A percentile compares a stretch with the other conserved stretches of the same genome.
Conservation (phyloP, 2,113 vertebrate genomes). For the Hippocampus barbouri region DNA sequence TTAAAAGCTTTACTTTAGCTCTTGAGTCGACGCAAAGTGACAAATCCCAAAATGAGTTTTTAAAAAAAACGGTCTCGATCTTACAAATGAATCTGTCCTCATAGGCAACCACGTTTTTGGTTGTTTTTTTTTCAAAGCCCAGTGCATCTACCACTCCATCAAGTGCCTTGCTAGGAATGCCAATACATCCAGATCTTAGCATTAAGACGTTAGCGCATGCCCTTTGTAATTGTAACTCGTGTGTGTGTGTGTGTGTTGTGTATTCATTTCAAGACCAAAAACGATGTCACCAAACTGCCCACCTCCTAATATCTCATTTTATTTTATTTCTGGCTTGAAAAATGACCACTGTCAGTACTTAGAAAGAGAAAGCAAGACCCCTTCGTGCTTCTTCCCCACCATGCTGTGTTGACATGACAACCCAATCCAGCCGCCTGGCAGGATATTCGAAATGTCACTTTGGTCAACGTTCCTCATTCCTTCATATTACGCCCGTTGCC, state of each 20-base stretch:
- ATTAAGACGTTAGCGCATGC: too few relatives aligned
- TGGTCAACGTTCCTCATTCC: slow-evolving; percentile 32
- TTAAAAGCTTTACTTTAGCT: slow-evolving; percentile 44
- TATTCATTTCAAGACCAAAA: neutral
- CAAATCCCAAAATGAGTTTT: slow-evolving; percentile 53
- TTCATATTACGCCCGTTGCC: slow-evolving; percentile 3
- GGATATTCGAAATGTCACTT: slow-evolving; percentile 21
- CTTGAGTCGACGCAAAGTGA: slow-evolving; percentile 61
- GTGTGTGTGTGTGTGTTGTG: too few relatives aligned
- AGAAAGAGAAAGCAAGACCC: neutral
- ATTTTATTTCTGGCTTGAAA: neutral
- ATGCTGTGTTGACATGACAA: slow-evolving; percentile 17
- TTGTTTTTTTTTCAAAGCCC: slow-evolving; percentile 55
- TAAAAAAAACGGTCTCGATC: slow-evolving; percentile 32
- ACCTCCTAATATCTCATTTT: neutral
- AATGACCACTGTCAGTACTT: neutral
- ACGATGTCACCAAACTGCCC: neutral
- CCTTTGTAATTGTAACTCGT: neutral
- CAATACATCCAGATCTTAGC: slow-evolving; percentile 49
- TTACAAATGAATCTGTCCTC: slow-evolving; percentile 61
- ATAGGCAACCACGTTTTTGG: slow-evolving; percentile 44
- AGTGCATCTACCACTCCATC: slow-evolving; percentile 51
- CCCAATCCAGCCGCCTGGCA: neutral
- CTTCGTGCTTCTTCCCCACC: neutral
- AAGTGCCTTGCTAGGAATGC: slow-evolving; percentile 46